These are phyloP conservation scores for Trogon melanurus DNA, from an alignment of 2,113 vertebrate genomes.

Conservation along the genomic window DNA sequence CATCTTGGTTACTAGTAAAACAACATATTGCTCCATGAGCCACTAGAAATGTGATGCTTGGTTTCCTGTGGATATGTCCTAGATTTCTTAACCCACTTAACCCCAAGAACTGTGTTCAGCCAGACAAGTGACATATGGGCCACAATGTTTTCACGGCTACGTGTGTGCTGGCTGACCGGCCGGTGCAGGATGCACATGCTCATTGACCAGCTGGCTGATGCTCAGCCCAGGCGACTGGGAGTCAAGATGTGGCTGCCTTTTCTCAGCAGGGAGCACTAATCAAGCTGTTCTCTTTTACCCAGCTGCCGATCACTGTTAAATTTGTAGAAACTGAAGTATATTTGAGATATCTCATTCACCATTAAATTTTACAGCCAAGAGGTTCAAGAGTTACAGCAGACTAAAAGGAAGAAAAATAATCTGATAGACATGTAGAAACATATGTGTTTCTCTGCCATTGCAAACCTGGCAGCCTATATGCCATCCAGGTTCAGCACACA, in stretches of 20 bases:
- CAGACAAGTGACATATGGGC: slow-evolving; percentile 1
- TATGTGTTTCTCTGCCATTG: fast-evolving
- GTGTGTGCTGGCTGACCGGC: fast-evolving
- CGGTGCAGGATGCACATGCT: fast-evolving
- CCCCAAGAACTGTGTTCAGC: background rate
- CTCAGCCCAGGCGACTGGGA: background rate
- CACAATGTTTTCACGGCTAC: background rate
- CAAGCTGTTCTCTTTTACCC: background rate
- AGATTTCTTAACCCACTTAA: background rate
- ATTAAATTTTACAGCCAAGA: background rate
- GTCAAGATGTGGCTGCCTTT: background rate
- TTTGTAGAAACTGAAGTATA: background rate
- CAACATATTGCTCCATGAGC: background rate
- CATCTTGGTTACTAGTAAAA: background rate
- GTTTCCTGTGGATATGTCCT: background rate
- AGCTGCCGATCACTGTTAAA: background rate
- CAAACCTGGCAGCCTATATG: background rate
- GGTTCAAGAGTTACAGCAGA: background rate
- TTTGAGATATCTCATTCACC: background rate
- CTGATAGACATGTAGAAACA: background rate
- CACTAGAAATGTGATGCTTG: background rate
- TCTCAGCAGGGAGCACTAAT: background rate
- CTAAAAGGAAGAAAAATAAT: background rate
- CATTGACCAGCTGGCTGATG: slow-evolving; percentile 21
- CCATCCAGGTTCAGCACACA: background rate